Conservation (phyloP, 2,888 invertebrate genomes). For the Parasteatoda lunata region DNA sequence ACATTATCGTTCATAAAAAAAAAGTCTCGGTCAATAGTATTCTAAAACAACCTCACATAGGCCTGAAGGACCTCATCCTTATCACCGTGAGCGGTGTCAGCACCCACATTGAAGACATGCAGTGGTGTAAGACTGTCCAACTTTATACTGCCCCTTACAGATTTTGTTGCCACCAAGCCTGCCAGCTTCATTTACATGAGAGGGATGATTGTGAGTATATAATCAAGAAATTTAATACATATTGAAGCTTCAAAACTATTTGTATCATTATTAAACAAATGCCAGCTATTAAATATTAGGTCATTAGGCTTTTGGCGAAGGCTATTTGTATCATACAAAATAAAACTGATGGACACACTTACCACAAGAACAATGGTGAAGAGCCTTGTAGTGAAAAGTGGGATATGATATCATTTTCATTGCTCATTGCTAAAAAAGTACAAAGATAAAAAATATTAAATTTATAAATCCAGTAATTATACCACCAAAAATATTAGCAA, state of each 20-base stretch:
- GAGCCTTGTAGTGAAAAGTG: constrained; percentile 96
- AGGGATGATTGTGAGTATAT: background rate
- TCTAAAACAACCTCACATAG: too few relatives aligned
- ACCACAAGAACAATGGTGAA: constrained; percentile 90
- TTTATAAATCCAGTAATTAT: too few relatives aligned
- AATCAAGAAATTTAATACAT: background rate
- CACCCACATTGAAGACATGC: too few relatives aligned
- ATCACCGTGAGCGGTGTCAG: too few relatives aligned
- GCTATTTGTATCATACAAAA: background rate
- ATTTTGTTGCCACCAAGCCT: background rate
- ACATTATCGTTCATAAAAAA: too few relatives aligned
- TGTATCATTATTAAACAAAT: background rate
- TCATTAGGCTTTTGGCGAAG: too few relatives aligned
- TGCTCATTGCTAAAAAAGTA: constrained; percentile 82
- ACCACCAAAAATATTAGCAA: too few relatives aligned
- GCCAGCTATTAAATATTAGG: too few relatives aligned
- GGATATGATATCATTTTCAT: constrained; percentile 95
- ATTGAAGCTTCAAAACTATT: background rate
- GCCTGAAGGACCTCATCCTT: too few relatives aligned
- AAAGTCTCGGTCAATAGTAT: too few relatives aligned
- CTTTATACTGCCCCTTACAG: too few relatives aligned
- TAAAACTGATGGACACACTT: constrained; percentile 40
- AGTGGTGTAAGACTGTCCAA: too few relatives aligned
- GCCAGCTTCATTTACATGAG: background rate
- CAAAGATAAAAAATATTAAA: background rate